Evolutionary conservation across 2,888 invertebrate species (phyloP), one percentile per base, ranked within the genome.

Genomic region (Melipona beecheii): DNA sequence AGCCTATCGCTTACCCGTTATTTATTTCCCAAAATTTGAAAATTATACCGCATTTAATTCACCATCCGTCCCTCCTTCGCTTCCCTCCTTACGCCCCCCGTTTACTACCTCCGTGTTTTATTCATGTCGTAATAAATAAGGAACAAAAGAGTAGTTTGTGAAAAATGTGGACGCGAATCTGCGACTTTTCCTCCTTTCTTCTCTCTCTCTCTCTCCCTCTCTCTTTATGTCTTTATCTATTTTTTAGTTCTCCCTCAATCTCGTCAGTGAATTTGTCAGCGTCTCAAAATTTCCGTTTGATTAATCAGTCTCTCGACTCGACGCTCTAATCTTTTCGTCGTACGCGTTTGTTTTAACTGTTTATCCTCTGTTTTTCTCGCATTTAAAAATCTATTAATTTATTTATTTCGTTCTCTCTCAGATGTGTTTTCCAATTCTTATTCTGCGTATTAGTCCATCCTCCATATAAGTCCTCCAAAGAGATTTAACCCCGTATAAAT

Each of bases 21-120:
- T 94, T 94, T 94, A 94, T 94, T 93, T 93, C 92, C 90, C 78
- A 86, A 94, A 93, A 93, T 93, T 94, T 93, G 93, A 93, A 94
- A 94, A 93, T 93, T 94, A 94, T 94, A 92, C 93, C 91, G 91
- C 93, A 92, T 93, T 93, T 93, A 93, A 93, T 89, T 89, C 87
- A 84, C 74, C 78, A 77, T 78, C 75, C 86, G 50, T 60, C 69
- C 43, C 76, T 64, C 65, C 81, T 17, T 54, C 52, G 24, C 31
- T 27, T 49, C 52, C 60, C 69, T 50, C n/a, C 52, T 36, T 24
- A 75, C 62, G 58, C 62, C 64, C 50, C 70, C 65, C 60, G 31
- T 60, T 54, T 50, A 43, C 58, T 70, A 49, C 64, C 78, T 77
- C 92, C 91, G 92, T 93, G 93, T 93, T 93, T 93, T 93, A 93